Evolutionary conservation across 1,140 invertebrate species (phyloP).

Genomic region (Bombus picipes): DNA sequence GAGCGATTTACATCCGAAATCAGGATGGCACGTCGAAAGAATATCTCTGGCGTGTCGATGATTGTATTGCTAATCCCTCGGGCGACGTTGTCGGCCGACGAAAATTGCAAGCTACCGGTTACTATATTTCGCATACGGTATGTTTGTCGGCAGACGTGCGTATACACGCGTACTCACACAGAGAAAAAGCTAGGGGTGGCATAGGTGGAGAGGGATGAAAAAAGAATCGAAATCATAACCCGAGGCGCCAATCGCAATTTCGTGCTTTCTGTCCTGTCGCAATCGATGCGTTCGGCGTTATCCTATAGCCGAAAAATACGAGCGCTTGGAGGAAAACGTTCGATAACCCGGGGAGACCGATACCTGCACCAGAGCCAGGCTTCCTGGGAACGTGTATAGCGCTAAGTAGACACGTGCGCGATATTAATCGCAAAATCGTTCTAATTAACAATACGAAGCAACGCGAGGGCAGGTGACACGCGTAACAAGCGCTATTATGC

Average conservation of each 20-base stretch:
- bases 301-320: slow-evolving; percentile 6
- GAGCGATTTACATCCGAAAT: slow-evolving; percentile 63
- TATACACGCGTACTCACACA: background rate
- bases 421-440: slow-evolving; percentile 30
- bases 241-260: slow-evolving; percentile 60
- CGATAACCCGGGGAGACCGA: background rate
- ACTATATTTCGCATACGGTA: slow-evolving; percentile 61
- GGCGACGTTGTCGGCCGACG: slow-evolving; percentile 54
- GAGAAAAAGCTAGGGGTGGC: background rate
- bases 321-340: background rate
- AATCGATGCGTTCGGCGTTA: slow-evolving; percentile 26
- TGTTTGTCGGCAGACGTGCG: slow-evolving; percentile 5
- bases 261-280: slow-evolving; percentile 38
- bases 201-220: background rate
- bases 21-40: slow-evolving; percentile 42
- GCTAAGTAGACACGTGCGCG: background rate
- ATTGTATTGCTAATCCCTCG: slow-evolving; percentile 59
- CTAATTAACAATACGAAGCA: slow-evolving; percentile 19
- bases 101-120: slow-evolving; percentile 65
- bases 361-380: background rate
- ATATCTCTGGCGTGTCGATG: slow-evolving; percentile 52
- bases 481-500: slow-evolving; percentile 4
- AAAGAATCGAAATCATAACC: slow-evolving; percentile 54
- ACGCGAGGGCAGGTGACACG: background rate
- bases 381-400: background rate